Base-by-base conservation (phyloP, 2,797 vertebrate species). In the Bovichtus variegatus region DNA sequence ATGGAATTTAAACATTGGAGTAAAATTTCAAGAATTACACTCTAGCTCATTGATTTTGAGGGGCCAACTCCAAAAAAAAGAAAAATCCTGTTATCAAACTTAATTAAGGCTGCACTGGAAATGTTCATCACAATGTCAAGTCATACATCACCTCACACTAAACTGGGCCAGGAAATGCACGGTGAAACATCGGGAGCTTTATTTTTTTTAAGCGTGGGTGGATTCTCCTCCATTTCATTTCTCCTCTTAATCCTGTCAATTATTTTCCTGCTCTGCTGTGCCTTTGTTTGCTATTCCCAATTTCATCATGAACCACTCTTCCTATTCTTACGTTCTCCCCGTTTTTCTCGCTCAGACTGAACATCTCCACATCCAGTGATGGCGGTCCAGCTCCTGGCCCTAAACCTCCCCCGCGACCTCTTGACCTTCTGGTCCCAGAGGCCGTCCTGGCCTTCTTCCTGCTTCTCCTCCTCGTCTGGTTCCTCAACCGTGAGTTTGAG, bases 401-500 rank as follows among this genome's bases (percentile, higher is more conserved):
- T 1, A 63, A 55, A 3, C 41, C 71, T 72, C 69, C 63, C 7
- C 82, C 44, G 38, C 86, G 66, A 58, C 95, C 93, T 0, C 94
- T 94, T n/a, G 92, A 96, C 60, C 90, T 94, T 12, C 90, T 98
- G 2, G 91, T 97, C 64, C 95, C 94, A 47, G 98, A 99, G 83
- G 93, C 95, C 5, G 81, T 96, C 46, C 93, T 99, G 65, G 96
- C 97, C 43, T 96, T 97, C 91, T 97, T 98, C 83, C 95, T 99
- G 44, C 96, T 99, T 34, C 96, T 99, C 0, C 95, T 99, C 60
- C 91, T 99, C 47, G 96, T 99, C 73, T 99, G 98, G 98, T 99
- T 99, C 91, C 95, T 99, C 83, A 99, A 99, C 80, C 96, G 97
- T 0, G 98, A 99, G 91, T 98, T 99, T 0, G 98, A 99, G 89